These are phyloP conservation scores for Tricholaema leucomelas DNA, from an alignment of 2,113 vertebrate species.

Conservation along the genomic window DNA sequence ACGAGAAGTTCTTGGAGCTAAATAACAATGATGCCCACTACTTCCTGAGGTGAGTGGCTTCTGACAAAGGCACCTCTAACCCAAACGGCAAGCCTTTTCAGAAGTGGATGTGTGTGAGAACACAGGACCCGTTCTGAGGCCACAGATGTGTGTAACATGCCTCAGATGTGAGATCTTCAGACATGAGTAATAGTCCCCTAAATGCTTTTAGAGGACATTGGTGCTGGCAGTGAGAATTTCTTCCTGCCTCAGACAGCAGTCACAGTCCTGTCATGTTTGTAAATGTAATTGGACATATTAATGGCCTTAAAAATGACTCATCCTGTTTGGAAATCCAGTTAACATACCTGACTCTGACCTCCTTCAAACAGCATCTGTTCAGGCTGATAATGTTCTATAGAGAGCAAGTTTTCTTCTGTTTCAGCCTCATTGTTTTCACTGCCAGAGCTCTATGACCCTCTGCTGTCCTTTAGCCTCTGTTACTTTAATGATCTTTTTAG, in stretches of 20 bases:
- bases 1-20: conserved; percentile 83
- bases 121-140: not conserved
- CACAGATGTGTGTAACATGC: accelerated
- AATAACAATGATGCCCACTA: conserved; percentile 78
- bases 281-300: conserved; percentile 46
- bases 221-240: conserved; percentile 8
- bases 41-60: conserved; percentile 72
- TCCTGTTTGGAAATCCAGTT: conserved; percentile 35
- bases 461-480: not conserved
- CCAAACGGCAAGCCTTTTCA: not conserved
- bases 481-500: not conserved
- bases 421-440: not conserved
- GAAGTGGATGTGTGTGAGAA: not conserved
- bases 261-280: conserved; percentile 23
- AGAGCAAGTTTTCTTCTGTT: conserved; percentile 12
- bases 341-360: conserved; percentile 22
- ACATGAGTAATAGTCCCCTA: not conserved
- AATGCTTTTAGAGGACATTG: not conserved
- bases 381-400: not conserved
- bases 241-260: conserved; percentile 20
- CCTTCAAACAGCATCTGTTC: not conserved
- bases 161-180: not conserved
- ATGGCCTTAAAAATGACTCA: conserved; percentile 42
- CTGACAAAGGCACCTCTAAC: not conserved
- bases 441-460: not conserved